These are phyloP conservation scores for Galagoides demidoff DNA, from an alignment of 2,797 vertebrate species.

Conservation along the genomic window DNA sequence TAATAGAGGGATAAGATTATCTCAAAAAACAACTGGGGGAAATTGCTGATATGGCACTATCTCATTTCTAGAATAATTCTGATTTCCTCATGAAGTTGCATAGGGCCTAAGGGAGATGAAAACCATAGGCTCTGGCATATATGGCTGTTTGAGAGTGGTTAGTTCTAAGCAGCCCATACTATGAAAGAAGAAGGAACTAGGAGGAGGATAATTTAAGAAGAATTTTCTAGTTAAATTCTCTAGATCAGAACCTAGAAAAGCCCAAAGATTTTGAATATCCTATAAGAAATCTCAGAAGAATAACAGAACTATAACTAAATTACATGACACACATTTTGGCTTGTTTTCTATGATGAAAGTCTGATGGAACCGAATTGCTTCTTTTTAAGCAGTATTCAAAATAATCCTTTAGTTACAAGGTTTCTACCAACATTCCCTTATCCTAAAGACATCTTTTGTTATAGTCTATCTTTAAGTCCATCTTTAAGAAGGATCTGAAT, in stretches of 20 bases:
- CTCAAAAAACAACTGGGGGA: not conserved
- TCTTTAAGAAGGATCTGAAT: not conserved
- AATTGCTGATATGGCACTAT: not conserved
- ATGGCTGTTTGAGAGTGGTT: not conserved
- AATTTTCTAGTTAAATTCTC: not conserved
- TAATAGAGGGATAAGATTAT: not conserved
- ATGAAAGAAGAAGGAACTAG: conserved; percentile 5
- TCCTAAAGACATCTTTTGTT: not conserved
- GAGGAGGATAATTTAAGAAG: conserved; percentile 20
- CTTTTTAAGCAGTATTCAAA: not conserved
- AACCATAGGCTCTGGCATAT: not conserved
- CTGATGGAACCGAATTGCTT: not conserved
- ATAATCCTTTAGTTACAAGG: not conserved
- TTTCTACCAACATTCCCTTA: not conserved
- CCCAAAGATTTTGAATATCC: not conserved
- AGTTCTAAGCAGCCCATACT: not conserved
- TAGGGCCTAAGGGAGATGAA: not conserved
- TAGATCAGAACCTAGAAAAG: conserved; percentile 25
- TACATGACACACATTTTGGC: not conserved
- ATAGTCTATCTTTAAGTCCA: not conserved
- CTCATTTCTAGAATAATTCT: conserved; percentile 43
- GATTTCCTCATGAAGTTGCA: not conserved
- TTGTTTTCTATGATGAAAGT: conserved; percentile 20
- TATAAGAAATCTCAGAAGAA: conserved; percentile 31
- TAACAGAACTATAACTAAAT: not conserved